Base-by-base conservation (phyloP, 2,113 vertebrate genomes). In the Myotis lucifugus region DNA sequence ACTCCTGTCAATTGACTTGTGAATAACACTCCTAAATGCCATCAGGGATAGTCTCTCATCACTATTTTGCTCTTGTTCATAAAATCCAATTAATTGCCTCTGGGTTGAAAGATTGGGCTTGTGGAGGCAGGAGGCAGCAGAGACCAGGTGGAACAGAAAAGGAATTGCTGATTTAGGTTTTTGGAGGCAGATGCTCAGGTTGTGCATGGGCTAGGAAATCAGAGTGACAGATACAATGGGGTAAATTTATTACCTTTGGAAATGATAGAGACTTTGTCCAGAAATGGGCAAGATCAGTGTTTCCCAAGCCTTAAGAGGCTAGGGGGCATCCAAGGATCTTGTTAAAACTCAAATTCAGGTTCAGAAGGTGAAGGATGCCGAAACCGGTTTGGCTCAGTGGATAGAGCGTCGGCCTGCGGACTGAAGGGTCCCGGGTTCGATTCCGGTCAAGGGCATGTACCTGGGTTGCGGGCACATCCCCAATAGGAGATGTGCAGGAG, bases 41-140 rank as follows among this genome's bases (percentile, higher is more conserved):
- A 25, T 32, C 79, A 81, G 46, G 64, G 56, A 40, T 79, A n/a
- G 15, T 67, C 23, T 90, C 23, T 72, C 74, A 40, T 48, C 37
- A 67, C 19, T 66, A 19, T 52, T 94, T 93, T 94, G 42, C 25
- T 91, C 10, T 76, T 90, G 6, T 90, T 76, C 21, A 52, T 74
- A 94, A 90, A 86, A 89, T n/a, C 59, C 85, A 90, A 77, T 86
- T 73, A 73, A 90, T 29, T 54, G 50, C 32, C 56, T 96, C 92
- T 50, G 13, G 32, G 56, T 56, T 90, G 34, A 86, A 93, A 92
- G 40, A 50, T 7, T n/a, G 52, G 21, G 17, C 50, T 94, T 70
- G n/a, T 8, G 21, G 29, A 88, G 9, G 32, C 79, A 72, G 29
- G 27, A 88, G 76, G 40, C 10, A 61, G 3, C 61, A 81, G 17